Base-by-base conservation (phyloP, 1,140 invertebrate genomes). In the Cydia amplana region DNA sequence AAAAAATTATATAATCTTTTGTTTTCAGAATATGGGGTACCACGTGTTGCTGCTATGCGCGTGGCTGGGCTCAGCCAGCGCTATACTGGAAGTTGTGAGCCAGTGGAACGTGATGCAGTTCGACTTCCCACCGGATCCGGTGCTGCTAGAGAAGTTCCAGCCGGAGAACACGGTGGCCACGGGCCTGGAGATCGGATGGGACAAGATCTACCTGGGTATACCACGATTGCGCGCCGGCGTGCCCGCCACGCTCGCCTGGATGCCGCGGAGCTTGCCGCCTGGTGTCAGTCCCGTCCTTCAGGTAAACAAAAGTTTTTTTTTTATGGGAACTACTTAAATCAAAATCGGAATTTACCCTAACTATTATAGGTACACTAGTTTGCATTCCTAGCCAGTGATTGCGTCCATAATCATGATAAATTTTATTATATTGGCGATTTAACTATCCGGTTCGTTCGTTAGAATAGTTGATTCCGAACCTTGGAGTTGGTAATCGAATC, bases 61-160 rank as follows among this genome's bases (percentile, higher is more conserved):
- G 28, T 85, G 81, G 73, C 49, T 88, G 5, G 86, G 89, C 2
- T 74, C 78, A 25, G 85, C 84, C 20, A 87, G 75, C 63, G 91
- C 87, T 0, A 84, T 82, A 0, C 83, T 97, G 3, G 95, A 97
- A 82, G 95, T 95, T 1, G 85, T 96, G 3, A 95, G 95, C 76
- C 95, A 97, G 88, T 97, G 96, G 96, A 94, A 93, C 20, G 83
- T 96, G 1, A 81, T 97, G 0, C 94, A 95, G 76, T 97, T 94
- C 81, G 95, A 96, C 77, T 95, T 96, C 73, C 94, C 95, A 0
- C 94, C 94, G 46, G 94, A 95, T 77, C 93, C 93, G 1, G 87
- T 88, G 2, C 94, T 93, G 36, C 80, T 94, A 64, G 91, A 94
- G 55, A 93, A 93, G 73, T 96, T 95, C 85, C 95, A 94, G 80